A percentile compares a stretch with the other conserved stretches of the same genome.
Evolutionary conservation across 1,140 invertebrate genomes (phyloP).

Genomic region (Pectinophora gossypiella): DNA sequence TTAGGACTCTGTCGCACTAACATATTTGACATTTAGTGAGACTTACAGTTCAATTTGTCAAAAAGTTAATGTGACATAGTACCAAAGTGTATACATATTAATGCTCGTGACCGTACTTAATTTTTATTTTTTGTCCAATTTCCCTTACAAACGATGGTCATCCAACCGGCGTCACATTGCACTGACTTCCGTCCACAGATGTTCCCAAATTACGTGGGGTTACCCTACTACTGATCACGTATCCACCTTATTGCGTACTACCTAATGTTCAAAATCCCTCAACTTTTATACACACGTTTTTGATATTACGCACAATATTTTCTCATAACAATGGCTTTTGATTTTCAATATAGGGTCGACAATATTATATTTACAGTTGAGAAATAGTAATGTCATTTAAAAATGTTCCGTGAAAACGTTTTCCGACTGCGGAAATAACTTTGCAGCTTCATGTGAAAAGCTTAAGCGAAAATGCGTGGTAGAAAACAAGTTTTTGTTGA

Average conservation of each 20-base stretch:
- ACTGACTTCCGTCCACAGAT: constrained; percentile 28
- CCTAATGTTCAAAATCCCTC: background rate
- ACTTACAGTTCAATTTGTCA: too few relatives aligned
- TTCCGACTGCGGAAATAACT: too few relatives aligned
- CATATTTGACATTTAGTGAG: too few relatives aligned
- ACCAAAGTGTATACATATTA: too few relatives aligned
- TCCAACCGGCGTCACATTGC: constrained; percentile 16
- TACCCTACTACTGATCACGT: background rate
- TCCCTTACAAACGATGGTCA: constrained; percentile 6
- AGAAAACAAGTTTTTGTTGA: too few relatives aligned
- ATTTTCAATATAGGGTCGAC: constrained; percentile 11
- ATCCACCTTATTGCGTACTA: background rate
- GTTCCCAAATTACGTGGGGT: constrained; percentile 7
- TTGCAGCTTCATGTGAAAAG: too few relatives aligned
- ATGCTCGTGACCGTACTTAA: too few relatives aligned
- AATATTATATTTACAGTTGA: background rate
- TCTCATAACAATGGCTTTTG: constrained; percentile 13
- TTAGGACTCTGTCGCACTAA: too few relatives aligned
- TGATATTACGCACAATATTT: constrained; percentile 1
- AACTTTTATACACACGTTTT: background rate
- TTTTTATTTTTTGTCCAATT: constrained; percentile 3
- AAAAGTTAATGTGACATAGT: too few relatives aligned
- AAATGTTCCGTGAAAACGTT: too few relatives aligned
- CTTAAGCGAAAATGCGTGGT: too few relatives aligned
- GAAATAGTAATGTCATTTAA: too few relatives aligned